phyloP scores from a whole-genome alignment of 2,113 vertebrate species.

The Pampusana beccarii region DNA sequence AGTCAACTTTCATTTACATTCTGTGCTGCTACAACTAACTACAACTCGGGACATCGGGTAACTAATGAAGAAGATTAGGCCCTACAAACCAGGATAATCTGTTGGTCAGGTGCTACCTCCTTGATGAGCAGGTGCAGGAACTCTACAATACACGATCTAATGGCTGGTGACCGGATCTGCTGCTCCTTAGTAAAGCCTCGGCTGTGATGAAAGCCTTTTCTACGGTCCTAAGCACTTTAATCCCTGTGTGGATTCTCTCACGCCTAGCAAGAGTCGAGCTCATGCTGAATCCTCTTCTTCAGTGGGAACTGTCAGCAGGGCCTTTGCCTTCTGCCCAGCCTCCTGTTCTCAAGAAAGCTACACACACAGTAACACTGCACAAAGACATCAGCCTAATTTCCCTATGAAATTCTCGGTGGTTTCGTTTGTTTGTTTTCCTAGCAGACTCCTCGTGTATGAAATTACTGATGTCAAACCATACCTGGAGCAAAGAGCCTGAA shows the following conservation, averaged over 20 bases:
- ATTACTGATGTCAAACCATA: not conserved
- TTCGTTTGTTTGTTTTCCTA: not conserved
- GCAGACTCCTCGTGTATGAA: not conserved
- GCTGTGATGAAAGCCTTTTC: not conserved
- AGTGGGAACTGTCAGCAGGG: not conserved
- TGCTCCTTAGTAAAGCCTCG: not conserved
- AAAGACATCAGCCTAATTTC: not conserved
- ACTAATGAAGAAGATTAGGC: not conserved
- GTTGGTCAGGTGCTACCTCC: not conserved
- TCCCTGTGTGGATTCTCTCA: not conserved
- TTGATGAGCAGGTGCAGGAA: not conserved
- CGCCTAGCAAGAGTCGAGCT: not conserved
- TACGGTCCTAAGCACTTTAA: not conserved
- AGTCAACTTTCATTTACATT: not conserved
- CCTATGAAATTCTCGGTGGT: not conserved
- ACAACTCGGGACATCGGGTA: not conserved
- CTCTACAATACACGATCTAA: not conserved
- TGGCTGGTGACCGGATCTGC: not conserved
- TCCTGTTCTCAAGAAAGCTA: not conserved
- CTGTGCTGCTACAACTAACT: not conserved
- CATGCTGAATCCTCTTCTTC: not conserved
- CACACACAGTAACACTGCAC: not conserved
- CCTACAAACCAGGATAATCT: not conserved
- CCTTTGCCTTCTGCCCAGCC: not conserved
- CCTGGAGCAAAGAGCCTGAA: not conserved